These are phyloP conservation scores for Phalacrocorax carbo DNA, from an alignment of 2,113 vertebrate species.

Conservation along the genomic window DNA sequence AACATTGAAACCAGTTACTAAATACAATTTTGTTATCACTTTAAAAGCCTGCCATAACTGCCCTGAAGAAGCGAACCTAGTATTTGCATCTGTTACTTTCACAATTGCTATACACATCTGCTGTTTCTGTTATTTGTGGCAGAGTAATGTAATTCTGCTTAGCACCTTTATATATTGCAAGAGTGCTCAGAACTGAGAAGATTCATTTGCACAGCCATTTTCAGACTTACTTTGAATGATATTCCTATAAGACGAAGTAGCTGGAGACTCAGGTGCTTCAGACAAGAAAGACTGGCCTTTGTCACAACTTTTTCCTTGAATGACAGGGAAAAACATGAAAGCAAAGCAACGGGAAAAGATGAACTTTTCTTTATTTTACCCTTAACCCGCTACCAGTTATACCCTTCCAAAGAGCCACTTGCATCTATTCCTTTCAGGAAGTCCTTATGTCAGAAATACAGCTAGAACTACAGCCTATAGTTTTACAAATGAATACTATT, in stretches of 20 bases:
- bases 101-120: background rate
- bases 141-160: background rate
- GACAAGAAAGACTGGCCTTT: slow-evolving; percentile 87
- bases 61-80: fast-evolving
- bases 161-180: background rate
- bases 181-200: background rate
- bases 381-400: background rate
- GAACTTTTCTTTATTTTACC: background rate
- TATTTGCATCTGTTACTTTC: background rate
- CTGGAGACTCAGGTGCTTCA: slow-evolving; percentile 85
- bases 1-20: background rate
- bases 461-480: background rate
- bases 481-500: background rate
- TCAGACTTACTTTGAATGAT: slow-evolving; percentile 89
- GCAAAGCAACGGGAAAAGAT: background rate
- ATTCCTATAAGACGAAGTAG: slow-evolving; percentile 75
- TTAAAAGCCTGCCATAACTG: background rate
- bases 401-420: background rate
- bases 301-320: slow-evolving; percentile 87
- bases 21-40: fast-evolving
- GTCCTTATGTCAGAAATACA: background rate
- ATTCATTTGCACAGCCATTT: background rate
- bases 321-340: background rate
- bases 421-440: background rate
- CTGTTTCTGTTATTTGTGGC: background rate